Percentiles rank a stretch among this genome's conserved stretches.
Conservation (phyloP, 1,140 invertebrate genomes). For the Parapsyche elsis region DNA sequence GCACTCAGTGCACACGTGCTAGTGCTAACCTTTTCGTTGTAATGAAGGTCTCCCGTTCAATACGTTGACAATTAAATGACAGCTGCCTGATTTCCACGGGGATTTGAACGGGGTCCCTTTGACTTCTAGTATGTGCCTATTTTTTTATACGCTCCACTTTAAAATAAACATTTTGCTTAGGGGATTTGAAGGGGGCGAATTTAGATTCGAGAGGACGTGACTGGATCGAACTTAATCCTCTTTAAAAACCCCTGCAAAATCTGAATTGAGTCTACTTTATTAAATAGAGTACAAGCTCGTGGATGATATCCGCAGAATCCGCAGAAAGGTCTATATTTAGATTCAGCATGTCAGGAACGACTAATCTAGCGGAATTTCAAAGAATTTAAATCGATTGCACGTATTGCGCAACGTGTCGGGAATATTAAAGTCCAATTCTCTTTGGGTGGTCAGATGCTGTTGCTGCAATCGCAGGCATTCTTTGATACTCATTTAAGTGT, state of each 20-base stretch:
- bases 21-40: neutral
- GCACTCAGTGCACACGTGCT: neutral
- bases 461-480: no score
- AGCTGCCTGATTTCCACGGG: slow-evolving; percentile 35
- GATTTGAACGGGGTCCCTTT: slow-evolving; percentile 6
- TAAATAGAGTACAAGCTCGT: no score
- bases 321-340: no score
- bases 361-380: no score
- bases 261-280: no score
- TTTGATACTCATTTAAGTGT: no score
- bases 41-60: neutral
- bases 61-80: slow-evolving; percentile 40
- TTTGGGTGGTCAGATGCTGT: no score
- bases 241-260: neutral
- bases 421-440: no score
- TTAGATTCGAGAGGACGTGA: neutral
- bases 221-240: neutral
- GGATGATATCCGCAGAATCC: no score
- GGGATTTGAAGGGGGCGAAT: neutral
- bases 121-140: neutral
- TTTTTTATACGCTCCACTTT: slow-evolving; percentile 10
- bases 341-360: no score
- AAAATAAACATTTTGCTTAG: slow-evolving; percentile 13
- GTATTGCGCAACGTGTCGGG: no score
- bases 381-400: no score